A percentile compares a stretch with the other conserved stretches of the same genome.
Evolutionary conservation across 2,888 invertebrate species (phyloP).

Genomic region (Dorcus parallelipipedus): DNA sequence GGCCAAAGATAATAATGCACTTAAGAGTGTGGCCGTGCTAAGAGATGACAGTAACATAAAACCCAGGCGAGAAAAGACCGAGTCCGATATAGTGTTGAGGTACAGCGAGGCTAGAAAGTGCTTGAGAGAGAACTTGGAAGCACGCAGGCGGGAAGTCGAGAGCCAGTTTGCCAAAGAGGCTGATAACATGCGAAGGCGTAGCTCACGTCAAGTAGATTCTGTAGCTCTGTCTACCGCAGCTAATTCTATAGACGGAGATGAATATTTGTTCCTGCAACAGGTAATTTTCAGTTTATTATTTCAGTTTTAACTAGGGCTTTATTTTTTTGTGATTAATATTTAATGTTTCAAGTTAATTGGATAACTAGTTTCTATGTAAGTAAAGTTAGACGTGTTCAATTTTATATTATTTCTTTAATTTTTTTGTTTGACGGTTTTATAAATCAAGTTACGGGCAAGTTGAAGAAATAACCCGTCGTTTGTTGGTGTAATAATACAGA

Average conservation of each 20-base stretch:
- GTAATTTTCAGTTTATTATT: slow-evolving; percentile 37
- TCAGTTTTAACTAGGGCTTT: slow-evolving; percentile 3
- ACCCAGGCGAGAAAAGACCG: slow-evolving; percentile 83
- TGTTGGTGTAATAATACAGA: too few species aligned
- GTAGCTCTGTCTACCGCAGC: slow-evolving; percentile 35
- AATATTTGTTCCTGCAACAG: slow-evolving; percentile 47
- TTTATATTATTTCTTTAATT: neutral
- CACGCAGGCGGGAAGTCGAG: slow-evolving; percentile 50
- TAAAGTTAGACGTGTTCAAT: too few species aligned
- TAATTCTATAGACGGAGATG: slow-evolving; percentile 45
- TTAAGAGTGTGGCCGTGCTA: slow-evolving; percentile 34
- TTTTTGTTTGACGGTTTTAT: too few species aligned
- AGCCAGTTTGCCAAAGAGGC: slow-evolving; percentile 47
- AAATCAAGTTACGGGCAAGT: too few species aligned
- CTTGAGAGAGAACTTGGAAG: slow-evolving; percentile 50
- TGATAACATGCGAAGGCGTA: slow-evolving; percentile 49
- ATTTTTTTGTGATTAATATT: neutral
- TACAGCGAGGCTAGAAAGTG: slow-evolving; percentile 56
- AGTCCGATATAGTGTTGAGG: slow-evolving; percentile 79
- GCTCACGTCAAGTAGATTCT: slow-evolving; percentile 49
- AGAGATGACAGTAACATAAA: slow-evolving; percentile 50
- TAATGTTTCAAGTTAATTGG: neutral
- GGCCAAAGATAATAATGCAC: slow-evolving; percentile 22
- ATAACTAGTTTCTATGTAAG: neutral
- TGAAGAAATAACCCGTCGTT: too few species aligned